Base-by-base conservation (phyloP, 2,888 invertebrate species). In the Anagyrus pseudococci region DNA sequence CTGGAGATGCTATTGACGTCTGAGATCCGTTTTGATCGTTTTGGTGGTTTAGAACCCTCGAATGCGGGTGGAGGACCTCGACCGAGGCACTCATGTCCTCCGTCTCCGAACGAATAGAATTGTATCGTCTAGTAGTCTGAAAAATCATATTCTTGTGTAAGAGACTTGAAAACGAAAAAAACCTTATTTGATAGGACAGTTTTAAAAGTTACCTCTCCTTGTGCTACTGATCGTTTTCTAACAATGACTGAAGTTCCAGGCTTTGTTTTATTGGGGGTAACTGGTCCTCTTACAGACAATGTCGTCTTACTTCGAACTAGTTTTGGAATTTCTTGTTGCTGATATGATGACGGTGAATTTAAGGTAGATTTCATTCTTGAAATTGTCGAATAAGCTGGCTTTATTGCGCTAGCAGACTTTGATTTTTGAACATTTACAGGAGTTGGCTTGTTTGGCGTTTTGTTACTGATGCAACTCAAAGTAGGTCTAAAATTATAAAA, bases 371-470 rank as follows among this genome's bases (percentile, higher is more conserved):
- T 77, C 55, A 69, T 81, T 70, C 81, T 78, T 1, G 84, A 82
- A 37, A 85, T 82, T 1, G 82, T 80, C 0, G 84, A 82, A 72
- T 84, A 84, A 6, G 83, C 81, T 19, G 81, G 78, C 54, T 77
- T 75, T 15, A 70, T 64, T 25, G 72, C 29, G 29, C 4, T 29
- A 55, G 52, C 59, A 2, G 15, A 7, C 56, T 66, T 66, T 13
- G 41, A 4, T 20, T 66, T 66, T 13, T 37, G 10, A 4, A 41
- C 4, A 13, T 33, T 1, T 2, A 41, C 7, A 0, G 29, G 13
- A 3, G 26, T 8, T 20, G 55, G 44, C 37, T 67, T 67, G 40
- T 44, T 62, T 10, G 62, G 48, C 7, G 56, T 41, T 44, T 25
- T 62, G 20, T 53, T 58, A 19, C 25, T 52, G 10, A 29, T 54